Percentiles rank a stretch among this genome's conserved stretches.
phyloP scores from a whole-genome alignment of 2,888 invertebrate genomes.

The Erpobdella octoculata region DNA sequence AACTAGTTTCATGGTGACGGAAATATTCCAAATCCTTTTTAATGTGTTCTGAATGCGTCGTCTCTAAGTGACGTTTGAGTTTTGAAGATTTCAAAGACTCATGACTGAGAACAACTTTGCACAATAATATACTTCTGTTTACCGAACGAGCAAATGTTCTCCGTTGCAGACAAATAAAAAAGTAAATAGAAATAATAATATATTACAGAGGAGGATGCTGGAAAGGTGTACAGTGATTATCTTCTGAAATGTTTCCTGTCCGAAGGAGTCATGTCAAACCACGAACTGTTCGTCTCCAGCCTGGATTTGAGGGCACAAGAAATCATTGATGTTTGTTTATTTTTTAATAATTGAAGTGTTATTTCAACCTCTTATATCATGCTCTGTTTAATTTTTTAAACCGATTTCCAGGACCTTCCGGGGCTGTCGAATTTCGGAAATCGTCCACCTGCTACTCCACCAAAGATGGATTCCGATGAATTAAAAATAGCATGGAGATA shows the following conservation, averaged over 20 bases:
- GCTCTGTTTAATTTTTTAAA: neutral
- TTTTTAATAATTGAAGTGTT: neutral
- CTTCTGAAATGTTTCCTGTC: slow-evolving; percentile 76
- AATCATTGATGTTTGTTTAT: slow-evolving; percentile 41
- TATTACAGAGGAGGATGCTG: slow-evolving; percentile 71
- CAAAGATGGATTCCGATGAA: slow-evolving; percentile 49
- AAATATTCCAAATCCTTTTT: no score
- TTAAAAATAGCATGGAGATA: slow-evolving; percentile 87
- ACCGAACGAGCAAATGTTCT: no score
- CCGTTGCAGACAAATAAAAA: no score
- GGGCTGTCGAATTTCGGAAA: slow-evolving; percentile 44
- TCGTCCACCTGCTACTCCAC: slow-evolving; percentile 29
- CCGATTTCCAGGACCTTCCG: slow-evolving; percentile 43
- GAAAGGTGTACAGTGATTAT: slow-evolving; percentile 69
- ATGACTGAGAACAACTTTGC: no score
- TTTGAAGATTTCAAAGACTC: no score
- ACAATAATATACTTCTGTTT: no score
- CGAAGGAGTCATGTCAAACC: slow-evolving; percentile 72
- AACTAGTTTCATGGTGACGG: no score
- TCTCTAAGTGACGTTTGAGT: no score
- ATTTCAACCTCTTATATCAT: neutral
- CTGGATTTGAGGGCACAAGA: slow-evolving; percentile 40
- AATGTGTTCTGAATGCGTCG: no score
- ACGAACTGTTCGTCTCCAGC: slow-evolving; percentile 67
- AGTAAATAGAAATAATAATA: no score